Evolutionary conservation across 2,888 invertebrate genomes (phyloP).

Genomic region (Chrysotoxum bicinctum): DNA sequence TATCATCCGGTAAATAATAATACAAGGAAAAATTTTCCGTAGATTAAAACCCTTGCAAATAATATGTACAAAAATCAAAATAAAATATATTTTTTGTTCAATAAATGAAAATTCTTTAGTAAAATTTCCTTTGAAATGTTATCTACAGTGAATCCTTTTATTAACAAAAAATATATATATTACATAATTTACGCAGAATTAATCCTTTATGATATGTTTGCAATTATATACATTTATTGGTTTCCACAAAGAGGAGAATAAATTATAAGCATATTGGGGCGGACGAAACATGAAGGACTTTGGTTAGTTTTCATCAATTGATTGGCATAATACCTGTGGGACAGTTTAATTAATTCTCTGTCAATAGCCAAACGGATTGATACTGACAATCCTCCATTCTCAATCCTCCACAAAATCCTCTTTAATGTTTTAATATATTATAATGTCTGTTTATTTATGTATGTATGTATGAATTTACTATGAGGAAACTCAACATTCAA

Average conservation of each 20-base stretch:
- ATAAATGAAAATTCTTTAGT: no score
- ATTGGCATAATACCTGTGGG: conserved; percentile 70
- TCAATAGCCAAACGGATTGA: conserved; percentile 46
- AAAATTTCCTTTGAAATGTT: not conserved
- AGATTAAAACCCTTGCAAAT: no score
- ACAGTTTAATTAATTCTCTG: conserved; percentile 70
- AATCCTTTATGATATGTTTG: conserved; percentile 42
- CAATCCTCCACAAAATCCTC: conserved; percentile 3
- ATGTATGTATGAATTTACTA: not conserved
- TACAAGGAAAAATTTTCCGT: no score
- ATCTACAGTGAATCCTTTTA: not conserved
- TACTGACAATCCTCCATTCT: conserved; percentile 25
- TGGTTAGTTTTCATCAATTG: conserved; percentile 59
- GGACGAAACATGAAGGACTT: not conserved
- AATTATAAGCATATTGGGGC: not conserved
- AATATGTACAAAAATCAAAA: no score
- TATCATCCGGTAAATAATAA: no score
- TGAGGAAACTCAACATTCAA: not conserved
- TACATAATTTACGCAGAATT: not conserved
- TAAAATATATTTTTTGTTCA: no score
- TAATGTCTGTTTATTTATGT: not conserved
- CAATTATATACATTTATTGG: conserved; percentile 38
- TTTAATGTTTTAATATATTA: conserved; percentile 23
- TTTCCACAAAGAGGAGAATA: not conserved
- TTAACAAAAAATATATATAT: no score